Evolutionary conservation across 2,797 vertebrate genomes (phyloP).

Genomic region (Lates japonicus): DNA sequence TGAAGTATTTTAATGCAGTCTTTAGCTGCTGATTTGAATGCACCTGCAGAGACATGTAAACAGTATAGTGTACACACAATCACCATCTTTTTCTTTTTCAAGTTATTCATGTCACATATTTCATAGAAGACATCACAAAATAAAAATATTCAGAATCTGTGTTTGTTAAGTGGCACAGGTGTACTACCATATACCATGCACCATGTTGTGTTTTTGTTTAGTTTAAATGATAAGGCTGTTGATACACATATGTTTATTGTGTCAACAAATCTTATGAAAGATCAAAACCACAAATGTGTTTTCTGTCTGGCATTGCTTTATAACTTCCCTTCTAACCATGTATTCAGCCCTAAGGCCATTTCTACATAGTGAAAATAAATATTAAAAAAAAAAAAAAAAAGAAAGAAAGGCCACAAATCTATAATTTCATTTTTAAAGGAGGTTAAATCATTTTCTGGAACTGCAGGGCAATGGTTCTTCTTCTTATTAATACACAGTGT

Average conservation of each 20-base stretch:
- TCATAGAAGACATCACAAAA: background rate
- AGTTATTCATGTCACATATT: background rate
- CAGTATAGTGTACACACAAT: background rate
- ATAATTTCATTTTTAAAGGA: conserved; percentile 8
- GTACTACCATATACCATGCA: background rate
- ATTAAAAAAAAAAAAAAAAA: background rate
- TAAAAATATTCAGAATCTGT: background rate
- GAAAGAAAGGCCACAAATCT: too few relatives aligned
- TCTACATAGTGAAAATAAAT: background rate
- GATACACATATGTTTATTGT: background rate
- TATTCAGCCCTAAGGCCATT: background rate
- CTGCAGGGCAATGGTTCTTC: background rate
- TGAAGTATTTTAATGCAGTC: too few relatives aligned
- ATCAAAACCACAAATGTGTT: conserved; percentile 7
- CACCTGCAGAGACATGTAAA: background rate
- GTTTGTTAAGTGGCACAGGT: too few relatives aligned
- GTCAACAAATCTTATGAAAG: conserved; percentile 23
- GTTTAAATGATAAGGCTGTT: background rate
- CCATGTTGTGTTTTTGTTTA: background rate
- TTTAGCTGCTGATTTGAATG: conserved; percentile 7
- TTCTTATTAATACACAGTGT: background rate
- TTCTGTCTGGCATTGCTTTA: background rate
- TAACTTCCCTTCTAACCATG: background rate
- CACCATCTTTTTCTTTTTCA: background rate
- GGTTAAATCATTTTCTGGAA: background rate